Evolutionary conservation across 2,113 vertebrate genomes (phyloP).

Genomic region (Acinonyx jubatus): DNA sequence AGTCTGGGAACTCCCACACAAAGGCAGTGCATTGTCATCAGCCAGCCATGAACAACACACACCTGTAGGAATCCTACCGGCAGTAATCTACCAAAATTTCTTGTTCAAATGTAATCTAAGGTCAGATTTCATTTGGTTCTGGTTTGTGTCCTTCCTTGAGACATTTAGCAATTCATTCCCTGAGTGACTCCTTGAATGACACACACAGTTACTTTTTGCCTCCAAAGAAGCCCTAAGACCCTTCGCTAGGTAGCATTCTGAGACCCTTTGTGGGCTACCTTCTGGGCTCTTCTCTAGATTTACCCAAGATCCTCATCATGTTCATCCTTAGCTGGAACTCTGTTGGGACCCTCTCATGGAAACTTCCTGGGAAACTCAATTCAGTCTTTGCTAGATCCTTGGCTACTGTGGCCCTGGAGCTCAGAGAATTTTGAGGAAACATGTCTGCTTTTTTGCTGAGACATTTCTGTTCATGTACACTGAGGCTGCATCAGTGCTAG

Average conservation of each 20-base stretch:
- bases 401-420: neutral
- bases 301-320: neutral
- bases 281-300: neutral
- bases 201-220: neutral
- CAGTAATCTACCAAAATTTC: conserved; percentile 55
- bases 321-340: neutral
- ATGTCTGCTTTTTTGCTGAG: neutral
- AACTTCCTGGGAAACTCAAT: neutral
- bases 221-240: neutral
- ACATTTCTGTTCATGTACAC: no score
- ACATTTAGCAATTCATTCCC: neutral
- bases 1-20: neutral
- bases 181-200: neutral
- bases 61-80: neutral
- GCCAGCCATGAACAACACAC: conserved; percentile 29
- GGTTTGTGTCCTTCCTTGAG: neutral
- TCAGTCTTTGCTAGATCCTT: neutral
- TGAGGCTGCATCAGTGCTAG: neutral
- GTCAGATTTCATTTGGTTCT: neutral
- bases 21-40: neutral
- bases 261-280: neutral
- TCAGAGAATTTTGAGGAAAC: neutral
- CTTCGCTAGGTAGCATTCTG: neutral
- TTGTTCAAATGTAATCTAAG: conserved; percentile 32
- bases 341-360: neutral